A percentile compares a stretch with the other conserved stretches of the same genome.
Evolutionary conservation across 2,888 invertebrate species (phyloP).

Genomic region (Xestia c-nigrum): DNA sequence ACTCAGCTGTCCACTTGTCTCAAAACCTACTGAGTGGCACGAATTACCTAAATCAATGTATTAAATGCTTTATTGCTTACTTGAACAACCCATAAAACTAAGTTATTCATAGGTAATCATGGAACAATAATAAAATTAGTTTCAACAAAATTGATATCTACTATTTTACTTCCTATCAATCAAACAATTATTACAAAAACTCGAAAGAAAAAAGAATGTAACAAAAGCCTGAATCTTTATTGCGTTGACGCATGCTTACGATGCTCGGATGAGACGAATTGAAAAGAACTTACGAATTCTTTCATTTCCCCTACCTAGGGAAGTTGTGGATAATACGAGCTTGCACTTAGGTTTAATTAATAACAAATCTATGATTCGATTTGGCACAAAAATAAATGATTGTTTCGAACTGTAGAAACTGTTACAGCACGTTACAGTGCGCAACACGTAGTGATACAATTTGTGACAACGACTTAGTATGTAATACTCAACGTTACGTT

Average conservation of each 20-base stretch:
- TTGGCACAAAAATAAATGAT: neutral
- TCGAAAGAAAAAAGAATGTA: constrained; percentile 13
- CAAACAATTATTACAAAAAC: constrained; percentile 33
- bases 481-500: neutral
- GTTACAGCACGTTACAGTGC: neutral
- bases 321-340: neutral
- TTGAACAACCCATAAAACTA: neutral
- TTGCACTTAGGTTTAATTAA: neutral
- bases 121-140: constrained; percentile 32
- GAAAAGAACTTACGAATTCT: neutral
- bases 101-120: neutral
- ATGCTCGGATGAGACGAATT: neutral
- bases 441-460: neutral
- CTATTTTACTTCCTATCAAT: constrained; percentile 43
- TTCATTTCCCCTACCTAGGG: neutral
- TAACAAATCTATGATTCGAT: neutral
- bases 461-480: neutral
- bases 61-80: neutral
- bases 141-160: constrained; percentile 21
- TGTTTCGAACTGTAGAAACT: neutral
- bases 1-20: neutral
- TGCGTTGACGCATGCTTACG: constrained; percentile 25
- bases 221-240: constrained; percentile 37
- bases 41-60: neutral
- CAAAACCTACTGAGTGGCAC: neutral